These are phyloP conservation scores for Tetragnatha versicolor DNA, from an alignment of 1,140 invertebrate species.

Conservation along the genomic window DNA sequence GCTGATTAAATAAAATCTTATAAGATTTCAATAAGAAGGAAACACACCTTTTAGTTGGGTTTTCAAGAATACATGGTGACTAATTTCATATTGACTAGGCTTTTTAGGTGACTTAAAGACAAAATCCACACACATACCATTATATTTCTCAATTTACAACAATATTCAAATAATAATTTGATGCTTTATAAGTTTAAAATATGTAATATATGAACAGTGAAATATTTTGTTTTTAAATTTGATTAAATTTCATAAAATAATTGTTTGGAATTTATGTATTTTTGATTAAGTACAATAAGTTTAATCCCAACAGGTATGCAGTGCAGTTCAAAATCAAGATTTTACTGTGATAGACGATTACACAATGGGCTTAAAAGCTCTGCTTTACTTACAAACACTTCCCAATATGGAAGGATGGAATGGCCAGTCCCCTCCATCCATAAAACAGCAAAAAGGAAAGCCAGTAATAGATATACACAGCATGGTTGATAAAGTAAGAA, in stretches of 20 bases:
- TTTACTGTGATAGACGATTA: conserved; percentile 96
- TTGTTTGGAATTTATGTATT: background rate
- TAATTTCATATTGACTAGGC: too few species aligned
- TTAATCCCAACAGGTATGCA: conserved; percentile 77
- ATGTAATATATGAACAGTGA: background rate
- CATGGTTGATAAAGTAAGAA: conserved; percentile 71
- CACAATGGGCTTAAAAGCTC: conserved; percentile 84
- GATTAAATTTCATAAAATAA: too few species aligned
- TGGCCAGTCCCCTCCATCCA: conserved; percentile 90
- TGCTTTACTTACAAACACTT: conserved; percentile 83
- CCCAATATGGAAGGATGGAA: conserved; percentile 78
- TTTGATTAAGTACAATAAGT: background rate
- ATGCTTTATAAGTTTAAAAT: too few species aligned
- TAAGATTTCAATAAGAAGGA: too few species aligned
- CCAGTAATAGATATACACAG: conserved; percentile 73
- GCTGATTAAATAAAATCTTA: too few species aligned
- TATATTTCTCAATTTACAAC: too few species aligned
- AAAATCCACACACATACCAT: too few species aligned
- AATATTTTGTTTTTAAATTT: background rate
- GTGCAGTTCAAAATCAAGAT: conserved; percentile 98
- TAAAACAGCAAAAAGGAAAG: conserved; percentile 91
- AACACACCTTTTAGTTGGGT: too few species aligned
- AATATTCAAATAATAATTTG: too few species aligned
- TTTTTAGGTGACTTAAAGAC: too few species aligned
- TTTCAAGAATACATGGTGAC: too few species aligned